These are phyloP conservation scores for Ennomos erosarius DNA, from an alignment of 2,888 invertebrate genomes.

Conservation along the genomic window DNA sequence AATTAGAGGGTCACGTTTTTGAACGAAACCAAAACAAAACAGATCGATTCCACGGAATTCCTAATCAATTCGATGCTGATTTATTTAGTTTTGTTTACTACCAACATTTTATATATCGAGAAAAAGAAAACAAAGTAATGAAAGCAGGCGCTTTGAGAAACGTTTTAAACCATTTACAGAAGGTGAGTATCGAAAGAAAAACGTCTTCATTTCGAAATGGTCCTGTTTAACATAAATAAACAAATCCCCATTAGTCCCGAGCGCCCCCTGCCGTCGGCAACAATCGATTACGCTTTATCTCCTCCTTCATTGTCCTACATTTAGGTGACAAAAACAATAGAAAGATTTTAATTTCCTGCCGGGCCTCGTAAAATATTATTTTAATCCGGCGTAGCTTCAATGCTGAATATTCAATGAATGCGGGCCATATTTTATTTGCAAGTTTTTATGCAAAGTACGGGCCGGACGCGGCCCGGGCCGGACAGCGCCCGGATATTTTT, in stretches of 20 bases:
- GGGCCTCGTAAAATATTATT: conserved; percentile 72
- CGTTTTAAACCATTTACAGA: conserved; percentile 19
- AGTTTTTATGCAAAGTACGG: conserved; percentile 64
- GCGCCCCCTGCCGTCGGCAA: conserved; percentile 24
- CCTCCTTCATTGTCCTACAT: conserved; percentile 48
- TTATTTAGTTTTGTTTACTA: too few relatives aligned
- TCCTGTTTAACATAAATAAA: conserved; percentile 32
- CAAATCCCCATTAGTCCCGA: conserved; percentile 32
- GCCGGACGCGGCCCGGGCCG: conserved; percentile 28
- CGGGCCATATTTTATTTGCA: conserved; percentile 67
- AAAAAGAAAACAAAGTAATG: conserved; percentile 2
- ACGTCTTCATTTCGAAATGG: conserved; percentile 22
- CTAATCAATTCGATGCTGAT: too few relatives aligned
- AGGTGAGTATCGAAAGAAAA: conserved; percentile 12
- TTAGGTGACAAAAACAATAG: conserved; percentile 70
- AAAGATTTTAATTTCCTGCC: conserved; percentile 77
- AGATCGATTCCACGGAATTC: too few relatives aligned
- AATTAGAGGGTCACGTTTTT: neutral
- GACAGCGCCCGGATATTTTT: conserved; percentile 49
- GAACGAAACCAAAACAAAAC: neutral
- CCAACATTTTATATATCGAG: neutral
- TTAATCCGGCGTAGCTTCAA: conserved; percentile 65
- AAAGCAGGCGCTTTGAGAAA: conserved; percentile 7
- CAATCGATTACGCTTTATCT: conserved; percentile 45
- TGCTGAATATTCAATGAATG: conserved; percentile 72